Evolutionary conservation across 2,113 vertebrate genomes (phyloP).

Genomic region (Apeltes quadracus): DNA sequence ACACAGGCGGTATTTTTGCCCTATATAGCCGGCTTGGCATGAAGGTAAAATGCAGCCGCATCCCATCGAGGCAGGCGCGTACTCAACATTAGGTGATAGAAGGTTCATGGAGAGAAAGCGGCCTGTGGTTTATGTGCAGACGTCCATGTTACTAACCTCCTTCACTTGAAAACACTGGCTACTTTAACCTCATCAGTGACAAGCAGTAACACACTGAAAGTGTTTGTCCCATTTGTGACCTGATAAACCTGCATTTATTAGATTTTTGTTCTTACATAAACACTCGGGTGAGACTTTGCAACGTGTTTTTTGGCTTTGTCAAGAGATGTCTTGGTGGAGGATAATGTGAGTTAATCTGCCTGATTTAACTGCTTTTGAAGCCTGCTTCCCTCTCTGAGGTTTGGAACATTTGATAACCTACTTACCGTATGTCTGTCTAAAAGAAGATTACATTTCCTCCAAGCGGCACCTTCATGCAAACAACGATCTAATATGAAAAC

Average conservation of each 20-base stretch:
- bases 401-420: not conserved
- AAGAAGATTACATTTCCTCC: not conserved
- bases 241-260: conserved; percentile 13
- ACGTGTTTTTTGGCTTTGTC: conserved; percentile 30
- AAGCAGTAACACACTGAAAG: not conserved
- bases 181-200: not conserved
- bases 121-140: not conserved
- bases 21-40: not conserved
- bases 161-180: conserved; percentile 11
- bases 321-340: conserved; percentile 19
- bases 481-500: not conserved
- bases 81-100: not conserved
- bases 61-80: not conserved
- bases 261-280: conserved; percentile 33
- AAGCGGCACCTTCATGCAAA: not conserved
- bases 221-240: not conserved
- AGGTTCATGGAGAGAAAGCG: not conserved
- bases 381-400: conserved; percentile 10
- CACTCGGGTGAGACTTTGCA: conserved; percentile 12
- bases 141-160: not conserved
- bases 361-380: conserved; percentile 16
- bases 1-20: not conserved
- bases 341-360: conserved; percentile 25
- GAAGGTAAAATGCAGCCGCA: conserved; percentile 1
- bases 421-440: not conserved